Evolutionary conservation across 2,888 invertebrate species (phyloP), one percentile per base, ranked within the genome.

Genomic region (Spicauda simplicius): DNA sequence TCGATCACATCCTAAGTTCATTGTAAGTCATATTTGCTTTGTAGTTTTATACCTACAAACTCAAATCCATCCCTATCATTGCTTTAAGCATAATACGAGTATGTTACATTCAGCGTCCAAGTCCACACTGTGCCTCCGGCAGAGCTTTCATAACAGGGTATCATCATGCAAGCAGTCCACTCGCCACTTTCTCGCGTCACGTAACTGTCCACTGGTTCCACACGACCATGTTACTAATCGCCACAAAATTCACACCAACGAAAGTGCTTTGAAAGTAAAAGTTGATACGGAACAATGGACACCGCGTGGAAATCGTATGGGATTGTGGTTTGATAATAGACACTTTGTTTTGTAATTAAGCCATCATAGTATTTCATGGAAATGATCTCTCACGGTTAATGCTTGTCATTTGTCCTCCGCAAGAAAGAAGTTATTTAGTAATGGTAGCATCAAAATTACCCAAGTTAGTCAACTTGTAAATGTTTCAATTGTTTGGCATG

Each of bases 151-250:
- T 66, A 60, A 66, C 65, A 66, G 54, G 65, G 65, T 66, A 60
- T 60, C 65, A 69, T 67, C 68, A 61, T 55, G 71, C 71, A 70
- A 70, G 68, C 71, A 62, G 73, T 73, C 70, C 71, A 70, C 70
- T 56, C 60, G 70, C 68, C 58, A 57, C 54, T 70, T 68, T 66
- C 65, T 33, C 65, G 50, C 58, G 58, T 59, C 65, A 66, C 65
- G 65, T 66, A 66, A 66, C 59, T 66, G 65, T 59, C 65, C 65
- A 59, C 52, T 20, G 14, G 20, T 48, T 25, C 53, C 53, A 58
- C 65, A 62, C 41, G 61, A 62, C 61, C 41, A 59, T 59, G 37
- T 65, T 59, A 59, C 50, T 66, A 66, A 66, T 60, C 48, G 65
- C 60, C 59, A 66, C 66, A 53, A 66, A 66, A 66, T 66, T 66